These are phyloP conservation scores for Drosophila incognita DNA, from an alignment of 2,888 invertebrate species.

Conservation along the genomic window DNA sequence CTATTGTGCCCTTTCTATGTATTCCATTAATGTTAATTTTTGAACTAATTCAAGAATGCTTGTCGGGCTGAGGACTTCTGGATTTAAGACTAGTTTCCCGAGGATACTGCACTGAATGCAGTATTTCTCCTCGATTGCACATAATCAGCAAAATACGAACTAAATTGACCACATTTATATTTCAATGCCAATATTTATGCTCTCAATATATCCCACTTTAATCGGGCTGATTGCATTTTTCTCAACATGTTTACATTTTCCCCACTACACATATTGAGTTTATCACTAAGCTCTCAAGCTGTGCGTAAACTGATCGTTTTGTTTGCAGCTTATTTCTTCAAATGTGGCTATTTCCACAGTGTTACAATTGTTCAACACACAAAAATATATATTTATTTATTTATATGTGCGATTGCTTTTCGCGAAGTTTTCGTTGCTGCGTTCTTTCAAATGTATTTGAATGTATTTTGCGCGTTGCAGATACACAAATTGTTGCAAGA, in stretches of 20 bases:
- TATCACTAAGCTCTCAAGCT: background rate
- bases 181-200: background rate
- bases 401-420: background rate
- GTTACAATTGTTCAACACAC: background rate
- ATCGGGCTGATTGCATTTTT: background rate
- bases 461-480: slow-evolving; percentile 54
- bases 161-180: background rate
- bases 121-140: background rate
- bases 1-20: background rate
- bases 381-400: slow-evolving; percentile 6
- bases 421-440: background rate
- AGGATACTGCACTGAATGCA: background rate
- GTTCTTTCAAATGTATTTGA: background rate
- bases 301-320: slow-evolving; percentile 2
- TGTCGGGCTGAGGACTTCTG: background rate
- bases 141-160: background rate
- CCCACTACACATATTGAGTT: background rate
- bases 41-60: background rate
- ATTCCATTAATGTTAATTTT: background rate
- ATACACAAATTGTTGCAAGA: slow-evolving; percentile 54
- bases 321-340: slow-evolving; percentile 4
- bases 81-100: too few relatives aligned
- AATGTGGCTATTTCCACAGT: background rate
- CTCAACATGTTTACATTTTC: background rate
- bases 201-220: background rate